Evolutionary conservation across 1,140 invertebrate genomes (phyloP), one percentile per base, ranked within the genome.

Genomic region (Ctenoplectra terminalis): DNA sequence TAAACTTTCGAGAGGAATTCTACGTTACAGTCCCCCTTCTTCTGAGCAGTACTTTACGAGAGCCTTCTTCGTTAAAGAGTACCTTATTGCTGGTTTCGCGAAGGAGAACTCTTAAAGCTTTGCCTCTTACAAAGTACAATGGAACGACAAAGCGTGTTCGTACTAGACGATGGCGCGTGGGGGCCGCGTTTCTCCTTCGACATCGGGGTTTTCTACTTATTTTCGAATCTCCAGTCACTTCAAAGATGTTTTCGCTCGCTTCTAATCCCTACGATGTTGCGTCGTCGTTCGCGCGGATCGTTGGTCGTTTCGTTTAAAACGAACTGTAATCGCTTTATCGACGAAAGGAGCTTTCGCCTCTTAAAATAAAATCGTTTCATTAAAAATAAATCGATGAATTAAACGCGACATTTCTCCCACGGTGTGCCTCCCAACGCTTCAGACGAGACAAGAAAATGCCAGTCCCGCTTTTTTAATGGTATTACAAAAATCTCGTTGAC

Each of bases 21-120:
- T 60, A 64, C 79, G 43, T 81, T 31, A 37, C 48, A 1, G 40
- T 34, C 7, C 15, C 37, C 71, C 40, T 37, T 40, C 31, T 54
- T 34, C 34, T 26, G 37, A 26, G 63, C 58, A 43, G 63, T 82
- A 71, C 77, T 87, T 80, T 52, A 73, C 64, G 26, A 80, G 72
- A 81, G 56, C 58, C 64, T 79, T 74, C 40, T 87, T 66, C 84
- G 76, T 86, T 84, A 77, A 74, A 73, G 81, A 76, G 48, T 72
- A 75, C 64, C 54, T 60, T 81, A 71, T 76, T 73, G 72, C 20
- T 15, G 67, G 67, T 73, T 83, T 83, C 82, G 60, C 75, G 67
- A 70, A 70, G 77, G 56, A 40, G 52, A 34, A 74, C 63, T 64
- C 71, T 56, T 31, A 58, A 58, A 70, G 61, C 81, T 80, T 83